Evolutionary conservation across 2,888 invertebrate species (phyloP).

Genomic region (Gastrophysa polygoni): DNA sequence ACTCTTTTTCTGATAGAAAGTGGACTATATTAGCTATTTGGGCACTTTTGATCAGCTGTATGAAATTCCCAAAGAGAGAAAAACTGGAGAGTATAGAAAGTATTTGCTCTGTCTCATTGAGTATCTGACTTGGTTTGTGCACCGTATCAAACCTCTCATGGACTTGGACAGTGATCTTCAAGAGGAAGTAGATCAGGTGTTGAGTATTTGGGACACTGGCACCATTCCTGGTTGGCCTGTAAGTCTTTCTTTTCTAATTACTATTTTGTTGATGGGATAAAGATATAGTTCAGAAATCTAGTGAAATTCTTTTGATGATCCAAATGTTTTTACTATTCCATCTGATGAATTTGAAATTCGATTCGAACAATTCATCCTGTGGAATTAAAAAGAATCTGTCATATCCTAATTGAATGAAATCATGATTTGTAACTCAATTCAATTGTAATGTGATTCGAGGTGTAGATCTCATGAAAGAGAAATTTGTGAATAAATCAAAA

Average conservation of each 20-base stretch:
- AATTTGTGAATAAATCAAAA: no score
- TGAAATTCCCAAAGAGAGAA: constrained; percentile 91
- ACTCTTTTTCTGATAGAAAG: constrained; percentile 65
- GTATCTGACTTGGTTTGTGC: constrained; percentile 84
- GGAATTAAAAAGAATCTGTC: no score
- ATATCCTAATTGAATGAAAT: no score
- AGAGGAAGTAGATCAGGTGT: constrained; percentile 78
- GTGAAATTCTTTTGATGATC: no score
- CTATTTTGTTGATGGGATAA: no score
- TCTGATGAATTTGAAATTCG: no score
- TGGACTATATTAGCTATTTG: constrained; percentile 95
- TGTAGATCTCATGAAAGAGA: no score
- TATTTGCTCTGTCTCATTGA: constrained; percentile 85
- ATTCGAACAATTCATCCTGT: no score
- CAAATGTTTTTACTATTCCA: no score
- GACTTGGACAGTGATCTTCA: constrained; percentile 83
- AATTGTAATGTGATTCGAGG: no score
- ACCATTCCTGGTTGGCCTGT: constrained; percentile 94
- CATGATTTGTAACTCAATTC: no score
- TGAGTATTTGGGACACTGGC: constrained; percentile 86
- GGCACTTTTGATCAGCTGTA: constrained; percentile 93
- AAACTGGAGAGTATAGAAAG: constrained; percentile 84
- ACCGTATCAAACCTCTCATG: constrained; percentile 83
- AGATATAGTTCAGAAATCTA: no score
- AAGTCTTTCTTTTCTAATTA: constrained; percentile 51